phyloP scores from a whole-genome alignment of 37 sponge, comb jelly and placozoan genomes.

The Bolinopsis microptera region DNA sequence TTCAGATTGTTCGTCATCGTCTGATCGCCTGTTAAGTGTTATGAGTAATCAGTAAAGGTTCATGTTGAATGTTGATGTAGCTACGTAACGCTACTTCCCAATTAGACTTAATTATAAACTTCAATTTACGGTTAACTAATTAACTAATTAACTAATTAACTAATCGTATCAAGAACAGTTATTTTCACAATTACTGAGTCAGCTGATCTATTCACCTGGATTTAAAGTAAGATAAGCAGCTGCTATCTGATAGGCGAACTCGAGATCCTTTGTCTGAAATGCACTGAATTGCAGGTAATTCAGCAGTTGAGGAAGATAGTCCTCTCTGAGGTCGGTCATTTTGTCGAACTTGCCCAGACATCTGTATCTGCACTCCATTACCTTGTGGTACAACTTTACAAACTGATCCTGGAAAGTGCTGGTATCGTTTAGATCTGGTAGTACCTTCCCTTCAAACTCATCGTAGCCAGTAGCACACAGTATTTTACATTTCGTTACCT shows the following conservation, averaged over 20 bases:
- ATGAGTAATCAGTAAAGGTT: too few species aligned
- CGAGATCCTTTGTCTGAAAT: conserved; percentile 7
- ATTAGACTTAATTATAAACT: too few species aligned
- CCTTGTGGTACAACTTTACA: not conserved
- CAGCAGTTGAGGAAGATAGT: conserved; percentile 26
- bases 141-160: too few species aligned
- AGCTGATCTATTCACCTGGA: too few species aligned
- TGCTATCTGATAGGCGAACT: not conserved
- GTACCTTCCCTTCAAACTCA: not conserved
- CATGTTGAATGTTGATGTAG: too few species aligned
- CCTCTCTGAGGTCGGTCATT: not conserved
- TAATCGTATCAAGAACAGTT: too few species aligned
- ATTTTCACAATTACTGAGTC: too few species aligned
- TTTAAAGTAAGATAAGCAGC: not conserved
- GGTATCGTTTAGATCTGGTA: not conserved
- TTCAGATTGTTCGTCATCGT: conserved; percentile 38
- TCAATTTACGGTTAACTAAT: too few species aligned
- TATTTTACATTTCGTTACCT: not conserved
- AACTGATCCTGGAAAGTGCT: conserved; percentile 35
- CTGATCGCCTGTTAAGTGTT: conserved; percentile 17
- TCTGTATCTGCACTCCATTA: conserved; percentile 31
- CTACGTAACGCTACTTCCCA: too few species aligned
- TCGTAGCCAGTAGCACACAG: conserved; percentile 29
- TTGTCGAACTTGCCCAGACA: not conserved
- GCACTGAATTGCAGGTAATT: conserved; percentile 60